Evolutionary conservation across 1,140 invertebrate species (phyloP).

Genomic region (Caenorhabditis elegans): WBcel235 BX284606.5:13844001-13844500

Average conservation of each 20-base stretch:
- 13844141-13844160: slow-evolving; percentile 7
- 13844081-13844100: slow-evolving; percentile 10
- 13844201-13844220: too few relatives aligned
- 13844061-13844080: slow-evolving; percentile 12
- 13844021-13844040: too few relatives aligned
- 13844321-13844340: too few relatives aligned
- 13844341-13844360: too few relatives aligned
- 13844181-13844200: background rate
- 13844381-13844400: background rate
- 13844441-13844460: background rate
- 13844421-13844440: background rate
- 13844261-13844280: too few relatives aligned
- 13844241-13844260: too few relatives aligned
- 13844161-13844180: slow-evolving; percentile 10
- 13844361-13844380: background rate
- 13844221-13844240: too few relatives aligned
- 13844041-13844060: too few relatives aligned
- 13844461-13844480: background rate
- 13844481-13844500: background rate
- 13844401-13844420: background rate
- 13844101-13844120: background rate
- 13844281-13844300: too few relatives aligned
- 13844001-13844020: too few relatives aligned
- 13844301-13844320: too few relatives aligned
- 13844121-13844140: slow-evolving; percentile 5